Percentiles rank a stretch among this genome's conserved stretches.
Conservation (phyloP, 1,140 invertebrate species). For the Drosophila repleta region DNA sequence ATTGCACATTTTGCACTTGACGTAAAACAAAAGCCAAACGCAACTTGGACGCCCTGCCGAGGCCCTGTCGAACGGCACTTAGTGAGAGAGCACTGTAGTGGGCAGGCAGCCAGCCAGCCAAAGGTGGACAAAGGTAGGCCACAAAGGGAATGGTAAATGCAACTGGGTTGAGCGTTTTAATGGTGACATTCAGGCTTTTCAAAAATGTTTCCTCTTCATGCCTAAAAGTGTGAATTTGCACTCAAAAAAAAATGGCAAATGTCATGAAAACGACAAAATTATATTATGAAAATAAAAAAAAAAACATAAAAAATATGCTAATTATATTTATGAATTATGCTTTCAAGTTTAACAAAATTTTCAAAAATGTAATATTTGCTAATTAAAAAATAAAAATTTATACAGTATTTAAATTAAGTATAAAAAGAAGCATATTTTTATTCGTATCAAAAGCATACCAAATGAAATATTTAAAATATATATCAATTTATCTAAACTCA, state of each 20-base stretch:
- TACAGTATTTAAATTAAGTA: no score
- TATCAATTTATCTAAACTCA: no score
- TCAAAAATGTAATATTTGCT: no score
- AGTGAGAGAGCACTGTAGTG: constrained; percentile 50
- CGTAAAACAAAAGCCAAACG: constrained; percentile 56
- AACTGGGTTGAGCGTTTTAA: constrained; percentile 73
- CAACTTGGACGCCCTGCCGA: constrained; percentile 14
- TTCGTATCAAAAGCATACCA: no score
- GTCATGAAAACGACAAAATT: no score
- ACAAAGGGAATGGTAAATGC: constrained; percentile 59
- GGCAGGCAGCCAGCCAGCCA: background rate
- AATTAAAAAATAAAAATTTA: no score
- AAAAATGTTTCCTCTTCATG: constrained; percentile 10
- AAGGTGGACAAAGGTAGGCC: constrained; percentile 41
- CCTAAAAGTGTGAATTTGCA: background rate
- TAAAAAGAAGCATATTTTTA: no score
- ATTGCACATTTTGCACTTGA: constrained; percentile 78
- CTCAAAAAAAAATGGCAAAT: background rate
- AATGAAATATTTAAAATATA: no score
- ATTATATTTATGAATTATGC: no score
- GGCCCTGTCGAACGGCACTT: constrained; percentile 64
- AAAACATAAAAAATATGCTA: background rate
- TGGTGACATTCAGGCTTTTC: constrained; percentile 64
- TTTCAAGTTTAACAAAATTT: no score
- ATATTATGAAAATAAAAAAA: no score